Conservation (phyloP, 30 jellyfish, hydroid and myxozoan species). For the Aurelia aurita region DNA sequence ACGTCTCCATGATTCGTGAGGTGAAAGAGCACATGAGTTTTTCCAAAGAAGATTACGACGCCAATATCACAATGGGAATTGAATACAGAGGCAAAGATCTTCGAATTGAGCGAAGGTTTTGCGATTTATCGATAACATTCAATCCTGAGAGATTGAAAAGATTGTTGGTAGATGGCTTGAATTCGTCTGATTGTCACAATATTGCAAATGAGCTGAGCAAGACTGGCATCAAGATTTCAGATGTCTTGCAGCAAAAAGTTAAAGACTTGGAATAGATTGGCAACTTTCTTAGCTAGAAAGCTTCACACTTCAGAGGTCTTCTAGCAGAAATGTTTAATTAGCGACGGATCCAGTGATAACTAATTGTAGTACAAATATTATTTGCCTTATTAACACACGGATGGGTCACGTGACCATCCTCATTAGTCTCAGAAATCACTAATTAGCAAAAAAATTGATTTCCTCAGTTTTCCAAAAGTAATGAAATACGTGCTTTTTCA, state of each 20-base stretch:
- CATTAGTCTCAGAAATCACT: too few relatives aligned
- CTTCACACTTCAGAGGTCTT: too few relatives aligned
- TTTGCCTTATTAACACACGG: too few relatives aligned
- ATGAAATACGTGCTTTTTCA: too few relatives aligned
- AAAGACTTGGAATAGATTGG: not conserved
- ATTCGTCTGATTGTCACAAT: not conserved
- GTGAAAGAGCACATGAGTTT: not conserved
- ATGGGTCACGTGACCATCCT: too few relatives aligned
- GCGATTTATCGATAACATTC: slow-evolving; percentile 57
- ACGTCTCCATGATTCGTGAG: not conserved
- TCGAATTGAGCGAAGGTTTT: slow-evolving; percentile 45
- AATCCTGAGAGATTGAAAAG: slow-evolving; percentile 37
- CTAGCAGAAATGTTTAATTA: too few relatives aligned
- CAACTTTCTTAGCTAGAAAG: too few relatives aligned
- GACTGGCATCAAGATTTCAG: not conserved
- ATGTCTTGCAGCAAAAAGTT: not conserved
- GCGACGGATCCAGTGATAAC: too few relatives aligned
- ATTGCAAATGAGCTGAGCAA: not conserved
- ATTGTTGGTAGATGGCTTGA: slow-evolving; percentile 4
- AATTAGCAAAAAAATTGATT: too few relatives aligned
- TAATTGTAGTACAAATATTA: too few relatives aligned
- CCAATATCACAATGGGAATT: slow-evolving; percentile 47
- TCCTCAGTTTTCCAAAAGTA: too few relatives aligned
- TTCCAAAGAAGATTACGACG: slow-evolving; percentile 39
- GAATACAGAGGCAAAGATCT: slow-evolving; percentile 60